Evolutionary conservation across 2,888 invertebrate genomes (phyloP).

Genomic region (Macrophya annulata): DNA sequence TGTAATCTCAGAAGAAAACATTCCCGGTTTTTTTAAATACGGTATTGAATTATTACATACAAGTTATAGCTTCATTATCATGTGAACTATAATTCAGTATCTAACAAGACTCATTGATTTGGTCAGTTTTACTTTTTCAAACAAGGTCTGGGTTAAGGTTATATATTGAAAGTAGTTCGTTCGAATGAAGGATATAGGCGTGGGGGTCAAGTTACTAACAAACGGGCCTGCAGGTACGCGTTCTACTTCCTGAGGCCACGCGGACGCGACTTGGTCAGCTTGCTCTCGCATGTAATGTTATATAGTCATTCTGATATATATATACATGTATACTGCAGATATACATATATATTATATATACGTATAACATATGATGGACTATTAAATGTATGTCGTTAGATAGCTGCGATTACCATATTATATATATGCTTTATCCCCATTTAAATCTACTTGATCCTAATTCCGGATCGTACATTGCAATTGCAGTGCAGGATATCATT

Average conservation of each 20-base stretch:
- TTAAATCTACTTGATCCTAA: conserved; percentile 4
- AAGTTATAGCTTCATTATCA: neutral
- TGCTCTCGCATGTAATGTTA: conserved; percentile 5
- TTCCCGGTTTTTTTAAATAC: neutral
- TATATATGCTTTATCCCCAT: neutral
- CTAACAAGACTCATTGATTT: neutral
- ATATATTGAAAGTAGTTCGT: conserved; percentile 49
- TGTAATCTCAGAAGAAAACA: neutral
- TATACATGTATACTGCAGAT: neutral
- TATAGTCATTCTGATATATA: neutral
- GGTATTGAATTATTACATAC: neutral
- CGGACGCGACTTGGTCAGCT: conserved; percentile 12
- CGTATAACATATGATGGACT: neutral
- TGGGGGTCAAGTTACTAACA: conserved; percentile 50
- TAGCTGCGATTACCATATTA: neutral
- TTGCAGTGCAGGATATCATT: neutral
- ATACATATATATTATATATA: neutral
- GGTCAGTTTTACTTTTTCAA: conserved; percentile 42
- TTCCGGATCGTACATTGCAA: neutral
- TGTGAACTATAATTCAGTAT: neutral
- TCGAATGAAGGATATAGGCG: conserved; percentile 31
- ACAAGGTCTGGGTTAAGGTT: conserved; percentile 47
- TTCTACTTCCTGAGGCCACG: conserved; percentile 47
- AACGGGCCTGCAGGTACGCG: conserved; percentile 50
- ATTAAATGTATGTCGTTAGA: neutral